Percentiles rank a stretch among this genome's conserved stretches.
These are phyloP conservation scores for Galemys pyrenaicus DNA, from an alignment of 2,113 vertebrate genomes.

Conservation along the genomic window DNA sequence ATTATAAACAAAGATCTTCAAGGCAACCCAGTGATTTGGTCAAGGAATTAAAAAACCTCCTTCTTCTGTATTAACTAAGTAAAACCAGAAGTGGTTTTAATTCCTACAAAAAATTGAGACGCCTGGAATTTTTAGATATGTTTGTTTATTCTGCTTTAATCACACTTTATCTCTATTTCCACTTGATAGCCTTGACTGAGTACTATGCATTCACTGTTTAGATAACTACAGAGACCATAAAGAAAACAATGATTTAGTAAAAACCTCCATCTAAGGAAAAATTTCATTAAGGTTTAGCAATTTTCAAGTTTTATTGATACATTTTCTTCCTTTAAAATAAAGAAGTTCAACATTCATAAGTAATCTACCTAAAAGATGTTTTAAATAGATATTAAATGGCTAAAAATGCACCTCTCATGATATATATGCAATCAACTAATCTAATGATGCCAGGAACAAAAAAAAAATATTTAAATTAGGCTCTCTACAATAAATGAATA, in stretches of 20 bases:
- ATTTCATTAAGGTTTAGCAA: background rate
- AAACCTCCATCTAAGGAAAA: background rate
- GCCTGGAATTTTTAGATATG: conserved; percentile 43
- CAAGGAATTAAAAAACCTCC: conserved; percentile 78
- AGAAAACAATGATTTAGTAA: background rate
- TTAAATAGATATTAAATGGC: conserved; percentile 28
- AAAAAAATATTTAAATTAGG: conserved; percentile 11
- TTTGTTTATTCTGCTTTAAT: conserved; percentile 46
- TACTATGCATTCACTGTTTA: background rate
- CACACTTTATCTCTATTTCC: conserved; percentile 44
- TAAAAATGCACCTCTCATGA: background rate
- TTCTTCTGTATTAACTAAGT: conserved; percentile 58
- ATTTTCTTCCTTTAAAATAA: conserved; percentile 46
- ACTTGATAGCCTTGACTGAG: background rate
- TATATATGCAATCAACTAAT: background rate
- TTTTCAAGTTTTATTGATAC: background rate
- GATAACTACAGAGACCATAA: background rate
- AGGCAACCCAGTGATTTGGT: conserved; percentile 80
- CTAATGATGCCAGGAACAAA: conserved; percentile 25
- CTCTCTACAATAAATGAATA: background rate
- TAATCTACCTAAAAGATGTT: background rate
- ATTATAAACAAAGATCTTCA: conserved; percentile 84
- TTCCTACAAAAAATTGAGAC: conserved; percentile 47
- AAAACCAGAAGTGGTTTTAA: conserved; percentile 62
- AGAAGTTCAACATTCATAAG: background rate